A percentile compares a stretch with the other conserved stretches of the same genome.
phyloP scores from a whole-genome alignment of 2,888 invertebrate species.

The Drosophila ezoana region DNA sequence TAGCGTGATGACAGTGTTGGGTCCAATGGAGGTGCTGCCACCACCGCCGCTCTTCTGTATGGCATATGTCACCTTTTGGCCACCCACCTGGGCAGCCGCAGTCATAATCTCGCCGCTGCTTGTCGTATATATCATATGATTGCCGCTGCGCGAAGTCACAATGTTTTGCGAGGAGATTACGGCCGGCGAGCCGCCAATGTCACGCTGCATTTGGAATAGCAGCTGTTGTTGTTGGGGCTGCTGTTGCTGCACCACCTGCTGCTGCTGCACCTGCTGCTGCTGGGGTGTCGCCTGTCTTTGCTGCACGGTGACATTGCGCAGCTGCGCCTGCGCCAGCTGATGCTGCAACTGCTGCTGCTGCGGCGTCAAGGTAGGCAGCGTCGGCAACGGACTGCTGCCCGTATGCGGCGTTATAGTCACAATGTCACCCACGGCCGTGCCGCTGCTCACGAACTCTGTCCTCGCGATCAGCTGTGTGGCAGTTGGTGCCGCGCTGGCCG shows the following conservation, averaged over 20 bases:
- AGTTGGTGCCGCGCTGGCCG: conserved; percentile 34
- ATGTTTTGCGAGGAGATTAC: conserved; percentile 52
- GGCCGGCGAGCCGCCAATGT: conserved; percentile 63
- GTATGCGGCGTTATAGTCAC: conserved; percentile 67
- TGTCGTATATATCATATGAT: conserved; percentile 83
- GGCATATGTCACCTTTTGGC: conserved; percentile 82
- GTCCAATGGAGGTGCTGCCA: conserved; percentile 66
- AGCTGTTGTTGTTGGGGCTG: conserved; percentile 66
- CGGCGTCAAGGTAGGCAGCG: conserved; percentile 64
- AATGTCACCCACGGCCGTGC: conserved; percentile 66
- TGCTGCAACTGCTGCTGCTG: conserved; percentile 76
- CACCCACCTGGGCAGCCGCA: conserved; percentile 52
- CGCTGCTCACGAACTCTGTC: conserved; percentile 55
- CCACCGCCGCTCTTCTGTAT: conserved; percentile 63
- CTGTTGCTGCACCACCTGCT: conserved; percentile 53
- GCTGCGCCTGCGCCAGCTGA: conserved; percentile 74
- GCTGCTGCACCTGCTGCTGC: conserved; percentile 53
- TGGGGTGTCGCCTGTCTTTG: conserved; percentile 70
- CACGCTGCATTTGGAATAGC: conserved; percentile 81
- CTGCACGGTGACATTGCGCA: conserved; percentile 78
- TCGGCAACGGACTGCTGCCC: conserved; percentile 62
- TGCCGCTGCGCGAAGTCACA: conserved; percentile 73
- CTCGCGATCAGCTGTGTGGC: conserved; percentile 64
- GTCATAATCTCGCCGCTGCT: conserved; percentile 75
- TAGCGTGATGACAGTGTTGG: conserved; percentile 81